These are phyloP conservation scores for Drosophila lutescens DNA, from an alignment of 2,888 invertebrate species.

Conservation along the genomic window DNA sequence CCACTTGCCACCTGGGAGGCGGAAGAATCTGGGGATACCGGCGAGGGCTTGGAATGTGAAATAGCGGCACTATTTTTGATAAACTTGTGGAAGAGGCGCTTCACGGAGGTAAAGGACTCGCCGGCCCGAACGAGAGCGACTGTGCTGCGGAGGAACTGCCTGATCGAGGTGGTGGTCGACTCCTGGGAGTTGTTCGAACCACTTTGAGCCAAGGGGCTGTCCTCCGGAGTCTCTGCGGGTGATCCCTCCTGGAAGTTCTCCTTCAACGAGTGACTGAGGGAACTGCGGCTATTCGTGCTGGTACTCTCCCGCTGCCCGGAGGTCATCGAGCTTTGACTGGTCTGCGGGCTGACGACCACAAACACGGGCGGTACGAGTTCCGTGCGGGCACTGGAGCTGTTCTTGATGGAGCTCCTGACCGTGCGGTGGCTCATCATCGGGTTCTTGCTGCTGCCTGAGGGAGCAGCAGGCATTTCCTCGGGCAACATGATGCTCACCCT, in stretches of 20 bases:
- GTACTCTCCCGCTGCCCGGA: neutral
- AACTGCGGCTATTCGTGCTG: neutral
- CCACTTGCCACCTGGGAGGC: neutral
- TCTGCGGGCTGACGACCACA: conserved; percentile 13
- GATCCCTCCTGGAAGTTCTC: no score
- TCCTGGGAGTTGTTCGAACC: neutral
- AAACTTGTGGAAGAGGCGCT: conserved; percentile 19
- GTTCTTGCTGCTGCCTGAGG: no score
- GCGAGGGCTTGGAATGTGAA: neutral
- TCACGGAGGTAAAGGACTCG: conserved; percentile 22
- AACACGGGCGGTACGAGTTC: conserved; percentile 1
- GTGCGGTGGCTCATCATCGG: no score
- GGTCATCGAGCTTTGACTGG: neutral
- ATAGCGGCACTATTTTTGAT: conserved; percentile 2
- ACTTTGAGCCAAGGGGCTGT: neutral
- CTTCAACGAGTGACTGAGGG: neutral
- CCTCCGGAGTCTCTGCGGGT: no score
- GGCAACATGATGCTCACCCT: conserved; percentile 53
- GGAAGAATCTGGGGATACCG: neutral
- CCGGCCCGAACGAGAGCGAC: conserved; percentile 20
- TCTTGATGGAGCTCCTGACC: conserved; percentile 4
- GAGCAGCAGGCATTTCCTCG: conserved; percentile 11
- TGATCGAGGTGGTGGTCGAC: conserved; percentile 9
- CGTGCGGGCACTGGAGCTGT: no score
- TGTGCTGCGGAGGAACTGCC: conserved; percentile 19